These are phyloP conservation scores for Dicyrtomina minuta DNA, from an alignment of 2,888 invertebrate species.

Conservation along the genomic window DNA sequence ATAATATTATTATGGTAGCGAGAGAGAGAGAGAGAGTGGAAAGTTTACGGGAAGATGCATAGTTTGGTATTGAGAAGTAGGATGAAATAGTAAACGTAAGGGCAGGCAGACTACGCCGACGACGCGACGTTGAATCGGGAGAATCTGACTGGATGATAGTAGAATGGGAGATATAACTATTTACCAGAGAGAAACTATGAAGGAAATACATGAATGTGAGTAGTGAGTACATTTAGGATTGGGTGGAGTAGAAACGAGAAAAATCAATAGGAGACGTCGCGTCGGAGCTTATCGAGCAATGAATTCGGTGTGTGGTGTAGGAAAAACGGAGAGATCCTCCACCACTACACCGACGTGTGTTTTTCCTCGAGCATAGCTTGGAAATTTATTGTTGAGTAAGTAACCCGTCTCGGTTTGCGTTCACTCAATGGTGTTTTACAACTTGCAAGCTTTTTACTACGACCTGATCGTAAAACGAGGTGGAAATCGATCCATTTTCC, in stretches of 20 bases:
- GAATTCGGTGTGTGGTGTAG: constrained; percentile 27
- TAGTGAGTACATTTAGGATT: constrained; percentile 29
- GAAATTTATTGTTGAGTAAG: background rate
- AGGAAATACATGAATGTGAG: constrained; percentile 24
- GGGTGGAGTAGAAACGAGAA: constrained; percentile 25
- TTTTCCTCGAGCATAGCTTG: constrained; percentile 15
- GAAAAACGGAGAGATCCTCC: constrained; percentile 44
- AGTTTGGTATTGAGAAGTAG: background rate
- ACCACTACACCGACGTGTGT: constrained; percentile 28
- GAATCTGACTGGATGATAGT: constrained; percentile 3
- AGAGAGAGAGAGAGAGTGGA: no score
- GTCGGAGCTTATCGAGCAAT: constrained; percentile 46
- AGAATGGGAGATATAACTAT: background rate
- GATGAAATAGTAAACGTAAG: background rate
- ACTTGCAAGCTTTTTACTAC: constrained; percentile 28
- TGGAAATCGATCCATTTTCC: constrained; percentile 31
- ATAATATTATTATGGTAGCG: background rate
- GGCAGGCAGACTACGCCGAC: background rate
- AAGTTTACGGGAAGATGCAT: no score
- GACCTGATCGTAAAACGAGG: constrained; percentile 34
- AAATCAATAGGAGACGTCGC: constrained; percentile 48
- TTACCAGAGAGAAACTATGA: constrained; percentile 2
- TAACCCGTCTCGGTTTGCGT: constrained; percentile 5
- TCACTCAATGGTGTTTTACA: constrained; percentile 33
- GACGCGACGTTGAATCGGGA: background rate